Base-by-base conservation (phyloP, 2,888 invertebrate genomes). In the Diaperis boleti region DNA sequence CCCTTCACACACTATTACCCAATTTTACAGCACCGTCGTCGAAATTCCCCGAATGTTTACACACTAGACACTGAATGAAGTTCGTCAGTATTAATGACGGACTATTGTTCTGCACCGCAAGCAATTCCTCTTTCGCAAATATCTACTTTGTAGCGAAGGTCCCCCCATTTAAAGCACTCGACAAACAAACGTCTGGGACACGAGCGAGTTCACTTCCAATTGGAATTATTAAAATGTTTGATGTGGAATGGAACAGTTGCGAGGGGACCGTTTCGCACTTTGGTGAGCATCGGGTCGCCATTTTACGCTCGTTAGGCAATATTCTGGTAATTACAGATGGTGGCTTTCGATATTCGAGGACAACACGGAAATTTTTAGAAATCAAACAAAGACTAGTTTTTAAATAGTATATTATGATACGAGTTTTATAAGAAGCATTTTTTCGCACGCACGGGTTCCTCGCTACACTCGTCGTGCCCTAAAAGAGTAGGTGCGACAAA, bases 41-140 rank as follows among this genome's bases (percentile, higher is more conserved):
- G 44, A 61, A 42, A 42, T 61, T 54, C 44, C 37, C 31, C 14
- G 29, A 61, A 55, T 54, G 54, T 61, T 54, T 61, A 61, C 54
- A 55, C 35, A 55, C 13, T 41, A 29, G 33, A 29, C 33, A 41
- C n/a, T 60, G 60, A 61, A 54, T 55, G 37, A 29, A 37, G 54
- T 55, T 61, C 61, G 61, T 54, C 61, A 61, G 61, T 52, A 61
- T 61, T 61, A 61, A 61, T 61, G 61, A 54, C 45, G 54, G 54
- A 54, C 44, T 47, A 61, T 61, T 61, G 61, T 61, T 59, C 50
- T 35, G 31, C 20, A 44, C 55, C 55, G 33, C 55, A 33, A 55
- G 55, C 42, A 52, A 52, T 52, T 52, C 45, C 45, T 15, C 54
- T 42, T 54, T 41, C 29, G 55, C 42, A 55, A 55, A 55, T 54